Evolutionary conservation across 2,113 vertebrate species (phyloP).

Genomic region (Sceloporus tristichus): DNA sequence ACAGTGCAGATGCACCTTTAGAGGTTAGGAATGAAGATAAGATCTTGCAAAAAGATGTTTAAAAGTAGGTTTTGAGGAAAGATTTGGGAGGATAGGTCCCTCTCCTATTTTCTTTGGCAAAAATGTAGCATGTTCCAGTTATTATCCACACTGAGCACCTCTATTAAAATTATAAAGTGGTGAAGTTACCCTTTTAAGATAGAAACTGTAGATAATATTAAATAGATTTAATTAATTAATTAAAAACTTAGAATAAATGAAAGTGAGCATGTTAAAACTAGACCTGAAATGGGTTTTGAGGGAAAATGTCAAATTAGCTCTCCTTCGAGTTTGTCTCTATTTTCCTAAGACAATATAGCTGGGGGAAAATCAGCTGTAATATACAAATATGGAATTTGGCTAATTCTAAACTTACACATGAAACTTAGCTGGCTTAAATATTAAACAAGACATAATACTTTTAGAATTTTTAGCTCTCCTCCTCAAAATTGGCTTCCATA

Average conservation of each 20-base stretch:
- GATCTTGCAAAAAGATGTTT: not conserved
- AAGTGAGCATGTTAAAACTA: not conserved
- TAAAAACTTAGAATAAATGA: not conserved
- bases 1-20: not conserved
- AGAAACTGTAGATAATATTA: not conserved
- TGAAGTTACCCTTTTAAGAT: not conserved
- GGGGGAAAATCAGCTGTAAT: not conserved
- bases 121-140: not conserved
- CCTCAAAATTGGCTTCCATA: not conserved
- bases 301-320: not conserved
- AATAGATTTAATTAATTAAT: not conserved
- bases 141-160: not conserved
- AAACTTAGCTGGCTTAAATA: not conserved
- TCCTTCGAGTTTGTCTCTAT: not conserved
- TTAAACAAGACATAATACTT: not conserved
- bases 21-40: not conserved
- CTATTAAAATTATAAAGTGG: not conserved
- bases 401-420: not conserved
- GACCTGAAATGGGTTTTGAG: not conserved
- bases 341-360: not conserved
- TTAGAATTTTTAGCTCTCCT: not conserved
- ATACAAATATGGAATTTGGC: not conserved
- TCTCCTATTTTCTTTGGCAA: not conserved
- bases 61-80: not conserved
- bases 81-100: not conserved